Conservation (phyloP, 1,140 invertebrate genomes). For the Heterodera schachtii region DNA sequence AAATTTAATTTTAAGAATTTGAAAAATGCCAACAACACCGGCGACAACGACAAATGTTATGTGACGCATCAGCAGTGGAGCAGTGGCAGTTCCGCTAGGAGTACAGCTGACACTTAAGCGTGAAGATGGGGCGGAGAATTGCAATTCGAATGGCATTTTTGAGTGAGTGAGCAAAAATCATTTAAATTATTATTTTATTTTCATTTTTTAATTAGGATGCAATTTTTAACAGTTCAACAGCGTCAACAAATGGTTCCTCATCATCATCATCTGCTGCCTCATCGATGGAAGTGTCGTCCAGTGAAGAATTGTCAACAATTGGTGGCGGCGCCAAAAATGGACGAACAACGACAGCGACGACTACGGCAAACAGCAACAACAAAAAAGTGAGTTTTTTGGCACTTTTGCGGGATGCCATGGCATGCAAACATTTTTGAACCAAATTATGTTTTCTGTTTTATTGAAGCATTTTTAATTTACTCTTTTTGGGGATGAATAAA, state of each 20-base stretch:
- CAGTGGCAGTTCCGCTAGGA: too few species aligned
- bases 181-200: background rate
- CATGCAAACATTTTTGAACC: too few species aligned
- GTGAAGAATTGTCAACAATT: background rate
- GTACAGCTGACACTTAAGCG: too few species aligned
- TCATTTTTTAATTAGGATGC: background rate
- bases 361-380: too few species aligned
- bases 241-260: background rate
- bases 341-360: too few species aligned
- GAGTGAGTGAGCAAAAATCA: background rate
- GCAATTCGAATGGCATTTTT: background rate
- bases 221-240: background rate
- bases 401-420: too few species aligned
- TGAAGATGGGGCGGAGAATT: background rate
- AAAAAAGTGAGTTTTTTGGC: too few species aligned
- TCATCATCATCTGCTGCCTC: background rate
- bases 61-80: background rate
- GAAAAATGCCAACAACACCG: constrained; percentile 7
- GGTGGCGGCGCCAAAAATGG: background rate
- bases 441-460: too few species aligned
- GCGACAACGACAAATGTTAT: background rate
- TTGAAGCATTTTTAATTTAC: background rate
- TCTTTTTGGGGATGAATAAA: too few species aligned
- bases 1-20: background rate
- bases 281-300: background rate